Conservation (phyloP, 2,888 invertebrate genomes). For the Lithophane semibrunnea region DNA sequence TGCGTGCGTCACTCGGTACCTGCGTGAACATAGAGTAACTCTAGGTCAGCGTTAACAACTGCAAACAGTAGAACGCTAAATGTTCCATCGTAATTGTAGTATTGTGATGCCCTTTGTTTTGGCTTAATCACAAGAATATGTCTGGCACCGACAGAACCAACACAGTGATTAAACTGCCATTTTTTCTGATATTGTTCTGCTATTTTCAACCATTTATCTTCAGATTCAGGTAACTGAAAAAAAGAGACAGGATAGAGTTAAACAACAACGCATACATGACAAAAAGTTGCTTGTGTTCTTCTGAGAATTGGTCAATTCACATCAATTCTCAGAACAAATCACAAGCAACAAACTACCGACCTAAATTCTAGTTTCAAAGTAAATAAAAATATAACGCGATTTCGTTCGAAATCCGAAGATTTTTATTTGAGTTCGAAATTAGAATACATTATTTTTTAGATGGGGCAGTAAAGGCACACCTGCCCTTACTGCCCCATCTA, state of each 20-base stretch:
- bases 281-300: too few relatives aligned
- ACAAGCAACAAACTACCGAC: too few relatives aligned
- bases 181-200: constrained; percentile 10
- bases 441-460: too few relatives aligned
- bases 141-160: constrained; percentile 12
- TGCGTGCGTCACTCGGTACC: neutral
- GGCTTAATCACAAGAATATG: constrained; percentile 15
- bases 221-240: constrained; percentile 17
- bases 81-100: constrained; percentile 16
- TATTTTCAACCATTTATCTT: constrained; percentile 18
- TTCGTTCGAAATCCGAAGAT: too few relatives aligned
- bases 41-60: constrained; percentile 12
- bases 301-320: too few relatives aligned
- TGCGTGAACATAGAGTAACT: constrained; percentile 5
- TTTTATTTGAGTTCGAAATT: too few relatives aligned
- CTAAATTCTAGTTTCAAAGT: too few relatives aligned
- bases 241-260: neutral
- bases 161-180: constrained; percentile 22
- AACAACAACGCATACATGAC: neutral
- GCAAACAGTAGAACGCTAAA: constrained; percentile 19
- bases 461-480: too few relatives aligned
- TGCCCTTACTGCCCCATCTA: too few relatives aligned
- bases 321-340: too few relatives aligned
- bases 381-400: too few relatives aligned
- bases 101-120: constrained; percentile 4